These are phyloP conservation scores for Nephotettix cincticeps DNA, from an alignment of 1,140 invertebrate genomes.

Conservation along the genomic window DNA sequence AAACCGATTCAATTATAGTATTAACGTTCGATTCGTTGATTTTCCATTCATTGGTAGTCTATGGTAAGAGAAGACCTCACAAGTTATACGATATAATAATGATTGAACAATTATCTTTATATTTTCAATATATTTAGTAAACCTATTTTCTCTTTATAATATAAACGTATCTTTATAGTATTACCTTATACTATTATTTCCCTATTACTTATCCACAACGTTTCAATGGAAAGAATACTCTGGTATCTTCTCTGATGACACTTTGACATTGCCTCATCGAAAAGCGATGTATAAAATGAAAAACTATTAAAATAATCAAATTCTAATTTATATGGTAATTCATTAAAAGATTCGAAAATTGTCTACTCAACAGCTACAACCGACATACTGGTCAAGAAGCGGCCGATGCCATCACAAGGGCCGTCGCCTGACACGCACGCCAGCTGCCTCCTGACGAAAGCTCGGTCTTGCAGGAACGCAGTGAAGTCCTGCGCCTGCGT, in stretches of 20 bases:
- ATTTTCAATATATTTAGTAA: no score
- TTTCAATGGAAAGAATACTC: background rate
- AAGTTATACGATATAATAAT: no score
- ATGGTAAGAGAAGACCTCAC: no score
- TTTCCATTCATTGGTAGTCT: no score
- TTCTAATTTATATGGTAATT: no score
- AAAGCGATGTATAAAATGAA: background rate
- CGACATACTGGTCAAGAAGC: background rate
- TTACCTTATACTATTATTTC: background rate
- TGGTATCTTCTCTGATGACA: background rate
- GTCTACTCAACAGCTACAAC: background rate
- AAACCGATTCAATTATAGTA: no score
- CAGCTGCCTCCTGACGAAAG: background rate
- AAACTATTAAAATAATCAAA: no score
- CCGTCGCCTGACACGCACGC: background rate
- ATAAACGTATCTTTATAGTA: no score
- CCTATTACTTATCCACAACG: background rate
- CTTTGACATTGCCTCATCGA: background rate
- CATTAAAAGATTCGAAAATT: background rate
- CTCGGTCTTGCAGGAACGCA: conserved; percentile 9
- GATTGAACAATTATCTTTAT: no score
- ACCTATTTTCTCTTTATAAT: no score
- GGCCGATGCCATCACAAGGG: background rate
- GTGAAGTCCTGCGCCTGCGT: background rate
- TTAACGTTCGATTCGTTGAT: no score